Evolutionary conservation across 2,113 vertebrate species (phyloP), one percentile per base, ranked within the genome.

Genomic region (Fregetta grallaria): DNA sequence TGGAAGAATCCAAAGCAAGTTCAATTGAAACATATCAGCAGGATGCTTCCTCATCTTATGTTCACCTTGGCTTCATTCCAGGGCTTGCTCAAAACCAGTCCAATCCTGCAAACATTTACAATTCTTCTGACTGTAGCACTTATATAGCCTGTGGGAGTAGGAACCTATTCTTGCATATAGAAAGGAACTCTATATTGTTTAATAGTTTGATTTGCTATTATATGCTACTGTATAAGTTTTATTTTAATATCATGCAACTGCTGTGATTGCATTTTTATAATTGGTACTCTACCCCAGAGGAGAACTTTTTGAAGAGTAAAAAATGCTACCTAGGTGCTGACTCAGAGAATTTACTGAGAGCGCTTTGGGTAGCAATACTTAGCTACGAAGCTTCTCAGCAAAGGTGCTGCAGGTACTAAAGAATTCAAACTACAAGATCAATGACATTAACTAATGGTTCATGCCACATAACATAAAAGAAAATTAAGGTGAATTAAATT

Each of bases 261-360:
- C 96, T 95, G 92, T 85, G 95, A 95, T 91, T 95, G 94, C 94
- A 87, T 59, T 96, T 97, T 97, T 96, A 96, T 94, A 97, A 96
- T 96, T 97, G 96, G 89, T 91, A 73, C 86, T 91, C 7, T 94
- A 68, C 84, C 95, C 94, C 74, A 97, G 94, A 94, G 94, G 80
- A 95, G 62, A 92, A 76, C 80, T 87, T 95, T 95, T 79, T 94
- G 86, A 92, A 96, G 80, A 94, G 80, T 62, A 47, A 86, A 96
- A 96, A 95, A 74, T 77, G 96, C 84, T 95, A 91, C 96, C 73
- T 91, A 85, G 73, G 92, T 94, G 94, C 96, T 96, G 91, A 97
- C 76, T 97, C 84, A 91, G 92, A 91, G 77, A 90, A 82, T 81
- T 96, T 34, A 38, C 25, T 36, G 67, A 47, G 63, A 78, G 27